A percentile compares a stretch with the other conserved stretches of the same genome.
These are phyloP conservation scores for Calephelis nemesis DNA, from an alignment of 1,140 invertebrate genomes.

Conservation along the genomic window DNA sequence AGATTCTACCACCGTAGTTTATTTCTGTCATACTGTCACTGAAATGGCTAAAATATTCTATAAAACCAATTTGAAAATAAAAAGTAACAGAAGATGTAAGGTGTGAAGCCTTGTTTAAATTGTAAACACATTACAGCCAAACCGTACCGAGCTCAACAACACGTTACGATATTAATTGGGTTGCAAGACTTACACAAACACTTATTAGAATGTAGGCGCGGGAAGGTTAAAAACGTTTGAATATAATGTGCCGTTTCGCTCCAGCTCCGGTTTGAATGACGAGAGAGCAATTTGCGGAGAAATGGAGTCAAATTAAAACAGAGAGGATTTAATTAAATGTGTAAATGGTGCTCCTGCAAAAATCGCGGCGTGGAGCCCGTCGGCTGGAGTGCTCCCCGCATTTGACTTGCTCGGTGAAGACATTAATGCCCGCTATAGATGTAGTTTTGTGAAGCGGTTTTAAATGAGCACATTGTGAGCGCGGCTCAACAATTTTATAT, in stretches of 20 bases:
- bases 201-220: constrained; percentile 23
- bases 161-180: background rate
- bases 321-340: constrained; percentile 62
- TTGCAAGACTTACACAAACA: constrained; percentile 4
- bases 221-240: constrained; percentile 25
- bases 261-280: constrained; percentile 34
- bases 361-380: constrained; percentile 33
- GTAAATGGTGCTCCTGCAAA: constrained; percentile 55
- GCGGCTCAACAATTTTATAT: constrained; percentile 6
- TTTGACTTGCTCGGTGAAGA: constrained; percentile 35
- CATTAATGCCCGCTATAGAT: constrained; percentile 12
- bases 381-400: constrained; percentile 35
- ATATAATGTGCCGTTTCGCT: constrained; percentile 29
- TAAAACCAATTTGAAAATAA: too few relatives aligned
- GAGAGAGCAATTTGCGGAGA: constrained; percentile 43
- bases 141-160: background rate
- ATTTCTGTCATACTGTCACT: too few relatives aligned
- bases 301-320: constrained; percentile 59
- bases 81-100: too few relatives aligned
- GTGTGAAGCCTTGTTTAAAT: background rate
- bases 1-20: too few relatives aligned
- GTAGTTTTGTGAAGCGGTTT: constrained; percentile 6
- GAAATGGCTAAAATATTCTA: too few relatives aligned
- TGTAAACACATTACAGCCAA: background rate
- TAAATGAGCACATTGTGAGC: constrained; percentile 11